phyloP scores from a whole-genome alignment of 2,797 vertebrate species.

The Xenops minutus region DNA sequence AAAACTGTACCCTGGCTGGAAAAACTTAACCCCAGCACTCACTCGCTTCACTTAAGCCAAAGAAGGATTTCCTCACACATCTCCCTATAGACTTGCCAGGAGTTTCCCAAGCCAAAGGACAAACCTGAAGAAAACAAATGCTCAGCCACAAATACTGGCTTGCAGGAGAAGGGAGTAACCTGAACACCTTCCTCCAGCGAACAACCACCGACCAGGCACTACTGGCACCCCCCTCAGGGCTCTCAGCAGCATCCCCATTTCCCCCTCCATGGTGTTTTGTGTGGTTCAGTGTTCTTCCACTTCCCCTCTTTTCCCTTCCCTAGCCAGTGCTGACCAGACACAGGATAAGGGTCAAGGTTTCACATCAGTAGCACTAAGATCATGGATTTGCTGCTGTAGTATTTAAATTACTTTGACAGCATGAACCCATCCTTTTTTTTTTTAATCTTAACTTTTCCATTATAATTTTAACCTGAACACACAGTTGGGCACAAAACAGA shows the following conservation, averaged over 20 bases:
- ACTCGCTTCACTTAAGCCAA: neutral
- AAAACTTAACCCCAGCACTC: neutral
- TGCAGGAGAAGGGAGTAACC: accelerated
- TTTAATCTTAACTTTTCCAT: neutral
- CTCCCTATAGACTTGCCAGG: neutral
- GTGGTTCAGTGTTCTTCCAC: neutral
- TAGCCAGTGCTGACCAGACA: neutral
- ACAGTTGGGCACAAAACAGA: neutral
- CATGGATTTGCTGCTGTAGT: neutral
- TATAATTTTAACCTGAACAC: neutral
- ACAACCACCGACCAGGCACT: accelerated
- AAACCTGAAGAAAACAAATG: neutral
- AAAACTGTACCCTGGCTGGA: neutral
- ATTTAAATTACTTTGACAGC: neutral
- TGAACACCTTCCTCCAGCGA: neutral
- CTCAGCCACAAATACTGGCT: neutral
- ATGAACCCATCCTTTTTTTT: neutral
- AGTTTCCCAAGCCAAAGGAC: neutral
- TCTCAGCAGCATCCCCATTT: neutral
- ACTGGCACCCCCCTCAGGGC: neutral
- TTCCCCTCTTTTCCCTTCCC: neutral
- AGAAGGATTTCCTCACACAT: neutral
- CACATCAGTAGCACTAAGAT: neutral
- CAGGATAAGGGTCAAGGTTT: neutral
- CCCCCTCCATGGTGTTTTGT: accelerated